phyloP scores from a whole-genome alignment of 2,888 invertebrate species.

The Aphrophora alni region DNA sequence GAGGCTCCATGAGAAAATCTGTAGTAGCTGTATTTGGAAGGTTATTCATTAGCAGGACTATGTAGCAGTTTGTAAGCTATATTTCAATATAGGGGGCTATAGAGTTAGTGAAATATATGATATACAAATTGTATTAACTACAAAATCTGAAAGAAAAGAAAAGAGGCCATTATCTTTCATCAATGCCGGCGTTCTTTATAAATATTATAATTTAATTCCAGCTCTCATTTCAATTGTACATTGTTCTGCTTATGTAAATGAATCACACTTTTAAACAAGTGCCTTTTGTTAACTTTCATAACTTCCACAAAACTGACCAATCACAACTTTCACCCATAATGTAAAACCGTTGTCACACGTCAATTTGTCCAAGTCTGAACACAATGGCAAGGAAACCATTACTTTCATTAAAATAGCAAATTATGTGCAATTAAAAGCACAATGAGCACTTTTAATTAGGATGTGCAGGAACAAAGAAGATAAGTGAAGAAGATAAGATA shows the following conservation, averaged over 20 bases:
- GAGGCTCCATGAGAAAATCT: too few relatives aligned
- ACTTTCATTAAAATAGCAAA: not conserved
- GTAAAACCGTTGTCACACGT: not conserved
- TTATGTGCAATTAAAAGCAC: not conserved
- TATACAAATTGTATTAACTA: too few relatives aligned
- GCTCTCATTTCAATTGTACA: not conserved
- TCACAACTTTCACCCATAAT: not conserved
- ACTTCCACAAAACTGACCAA: not conserved
- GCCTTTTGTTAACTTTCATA: not conserved
- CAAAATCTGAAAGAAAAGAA: too few relatives aligned
- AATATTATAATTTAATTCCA: not conserved
- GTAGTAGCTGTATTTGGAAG: too few relatives aligned
- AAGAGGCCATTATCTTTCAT: too few relatives aligned
- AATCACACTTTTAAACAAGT: not conserved
- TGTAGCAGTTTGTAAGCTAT: too few relatives aligned
- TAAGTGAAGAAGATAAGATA: not conserved
- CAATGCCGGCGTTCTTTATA: too few relatives aligned
- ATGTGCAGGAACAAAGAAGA: not conserved
- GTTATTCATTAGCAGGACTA: too few relatives aligned
- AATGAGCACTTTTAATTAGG: not conserved
- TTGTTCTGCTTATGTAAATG: not conserved
- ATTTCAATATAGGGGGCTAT: too few relatives aligned
- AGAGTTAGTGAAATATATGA: too few relatives aligned
- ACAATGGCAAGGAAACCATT: not conserved
- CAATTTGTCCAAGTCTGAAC: not conserved